Percentiles rank a stretch among this genome's conserved stretches.
phyloP scores from a whole-genome alignment of 2,113 vertebrate species.

The Felis chaus region DNA sequence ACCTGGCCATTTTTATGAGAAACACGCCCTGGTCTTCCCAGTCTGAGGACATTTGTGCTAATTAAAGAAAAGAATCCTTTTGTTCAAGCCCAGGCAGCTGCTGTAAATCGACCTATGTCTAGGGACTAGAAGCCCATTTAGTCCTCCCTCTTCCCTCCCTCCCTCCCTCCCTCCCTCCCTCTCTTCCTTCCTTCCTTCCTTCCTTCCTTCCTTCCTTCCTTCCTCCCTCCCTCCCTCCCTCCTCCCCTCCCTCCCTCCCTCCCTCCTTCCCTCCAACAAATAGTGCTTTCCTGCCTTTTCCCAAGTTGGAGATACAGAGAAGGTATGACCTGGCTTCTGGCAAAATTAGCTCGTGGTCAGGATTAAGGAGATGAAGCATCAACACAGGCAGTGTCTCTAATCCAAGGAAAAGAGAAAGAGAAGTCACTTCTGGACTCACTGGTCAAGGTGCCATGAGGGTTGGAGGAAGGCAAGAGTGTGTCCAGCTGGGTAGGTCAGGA shows the following conservation, averaged over 20 bases:
- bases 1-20: not conserved
- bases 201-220: not conserved
- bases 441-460: not conserved
- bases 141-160: too few relatives aligned
- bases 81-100: not conserved
- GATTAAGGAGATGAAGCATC: not conserved
- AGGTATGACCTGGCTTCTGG: not conserved
- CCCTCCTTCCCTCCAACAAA: not conserved
- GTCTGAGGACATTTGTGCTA: not conserved
- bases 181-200: too few relatives aligned
- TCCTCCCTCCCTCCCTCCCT: too few relatives aligned
- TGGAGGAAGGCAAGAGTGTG: too few relatives aligned
- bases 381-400: not conserved
- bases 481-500: not conserved
- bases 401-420: not conserved
- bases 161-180: too few relatives aligned
- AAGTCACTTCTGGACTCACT: not conserved
- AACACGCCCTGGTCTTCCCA: not conserved
- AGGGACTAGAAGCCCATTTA: not conserved
- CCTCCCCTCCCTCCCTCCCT: not conserved
- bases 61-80: not conserved
- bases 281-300: not conserved
- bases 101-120: not conserved
- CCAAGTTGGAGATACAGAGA: not conserved
- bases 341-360: not conserved